These are phyloP conservation scores for Actinia equina DNA, from an alignment of 64 coral and sea anemone species.

Conservation along the genomic window DNA sequence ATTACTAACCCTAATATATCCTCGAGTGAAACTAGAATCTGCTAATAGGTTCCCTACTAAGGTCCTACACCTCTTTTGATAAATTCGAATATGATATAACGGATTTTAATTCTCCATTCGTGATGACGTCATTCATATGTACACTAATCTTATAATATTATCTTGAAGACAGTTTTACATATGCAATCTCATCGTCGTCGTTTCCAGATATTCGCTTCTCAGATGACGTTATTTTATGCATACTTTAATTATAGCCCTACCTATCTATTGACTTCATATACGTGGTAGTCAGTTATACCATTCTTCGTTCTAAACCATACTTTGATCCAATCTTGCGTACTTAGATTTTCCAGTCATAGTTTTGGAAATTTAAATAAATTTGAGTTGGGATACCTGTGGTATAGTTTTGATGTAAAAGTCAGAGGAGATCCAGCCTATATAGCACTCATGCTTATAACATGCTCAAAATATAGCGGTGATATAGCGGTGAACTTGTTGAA, in stretches of 20 bases:
- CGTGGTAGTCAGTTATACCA: background rate
- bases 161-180: background rate
- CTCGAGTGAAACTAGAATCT: background rate
- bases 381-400: background rate
- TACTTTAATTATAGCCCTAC: background rate
- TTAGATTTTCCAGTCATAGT: too few species aligned
- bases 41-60: too few species aligned
- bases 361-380: background rate
- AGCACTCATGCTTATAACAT: too few species aligned
- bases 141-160: background rate
- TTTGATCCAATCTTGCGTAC: too few species aligned
- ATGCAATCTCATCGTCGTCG: background rate
- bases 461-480: too few species aligned
- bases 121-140: constrained; percentile 1
- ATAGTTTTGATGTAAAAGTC: background rate
- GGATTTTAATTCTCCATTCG: background rate
- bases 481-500: too few species aligned
- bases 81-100: background rate
- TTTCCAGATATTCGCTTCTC: background rate
- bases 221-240: background rate
- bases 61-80: background rate
- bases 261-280: background rate
- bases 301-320: too few species aligned
- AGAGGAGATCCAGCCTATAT: background rate
- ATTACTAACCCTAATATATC: background rate